A percentile compares a stretch with the other conserved stretches of the same genome.
phyloP scores from a whole-genome alignment of 2,888 invertebrate species.

The Stramonita haemastoma region DNA sequence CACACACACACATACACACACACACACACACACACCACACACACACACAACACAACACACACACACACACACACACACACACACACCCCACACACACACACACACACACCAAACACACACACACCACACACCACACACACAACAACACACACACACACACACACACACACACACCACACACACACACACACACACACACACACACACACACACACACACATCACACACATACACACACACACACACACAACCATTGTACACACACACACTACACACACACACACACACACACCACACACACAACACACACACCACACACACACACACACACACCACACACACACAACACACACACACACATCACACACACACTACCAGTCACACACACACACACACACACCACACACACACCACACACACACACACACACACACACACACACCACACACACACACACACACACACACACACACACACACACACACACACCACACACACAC shows the following conservation, averaged over 20 bases:
- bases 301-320: neutral
- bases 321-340: neutral
- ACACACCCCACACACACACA: too few species aligned
- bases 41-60: too few species aligned
- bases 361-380: too few species aligned
- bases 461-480: too few species aligned
- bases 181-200: too few species aligned
- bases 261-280: neutral
- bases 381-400: slow-evolving; percentile 17
- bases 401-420: slow-evolving; percentile 16
- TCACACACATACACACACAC: slow-evolving; percentile 4
- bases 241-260: neutral
- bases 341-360: too few species aligned
- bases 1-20: neutral
- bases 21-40: neutral
- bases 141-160: too few species aligned
- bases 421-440: slow-evolving; percentile 12
- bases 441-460: neutral
- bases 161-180: too few species aligned
- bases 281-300: neutral
- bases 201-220: neutral
- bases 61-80: too few species aligned
- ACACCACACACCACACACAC: too few species aligned
- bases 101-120: too few species aligned
- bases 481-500: neutral